phyloP scores from a whole-genome alignment of 92 coral and sea anemone genomes.

The Heteractis magnifica region DNA sequence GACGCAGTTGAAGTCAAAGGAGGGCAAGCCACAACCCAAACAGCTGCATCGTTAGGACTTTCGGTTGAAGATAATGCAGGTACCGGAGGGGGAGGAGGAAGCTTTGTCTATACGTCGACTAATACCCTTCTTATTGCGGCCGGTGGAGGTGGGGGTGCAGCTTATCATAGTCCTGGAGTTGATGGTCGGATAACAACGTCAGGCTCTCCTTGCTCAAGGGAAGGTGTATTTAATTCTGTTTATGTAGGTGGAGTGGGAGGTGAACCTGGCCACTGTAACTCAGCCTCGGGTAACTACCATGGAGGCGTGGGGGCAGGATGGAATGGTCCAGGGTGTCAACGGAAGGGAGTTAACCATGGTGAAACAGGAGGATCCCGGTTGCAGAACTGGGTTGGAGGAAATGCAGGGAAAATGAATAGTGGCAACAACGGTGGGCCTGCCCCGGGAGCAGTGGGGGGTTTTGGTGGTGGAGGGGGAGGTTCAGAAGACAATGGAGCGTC shows the following conservation, averaged over 20 bases:
- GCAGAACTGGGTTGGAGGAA: slow-evolving; percentile 70
- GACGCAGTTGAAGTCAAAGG: slow-evolving; percentile 59
- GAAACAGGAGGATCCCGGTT: slow-evolving; percentile 66
- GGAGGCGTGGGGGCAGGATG: slow-evolving; percentile 81
- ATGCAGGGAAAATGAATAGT: slow-evolving; percentile 68
- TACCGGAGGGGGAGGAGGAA: slow-evolving; percentile 81
- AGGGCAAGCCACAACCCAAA: slow-evolving; percentile 28
- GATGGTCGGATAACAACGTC: slow-evolving; percentile 47
- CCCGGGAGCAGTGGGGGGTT: slow-evolving; percentile 80
- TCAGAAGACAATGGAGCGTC: slow-evolving; percentile 66
- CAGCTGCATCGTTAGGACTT: slow-evolving; percentile 52
- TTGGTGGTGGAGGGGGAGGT: slow-evolving; percentile 81
- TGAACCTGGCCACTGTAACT: slow-evolving; percentile 61
- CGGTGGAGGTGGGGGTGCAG: slow-evolving; percentile 83
- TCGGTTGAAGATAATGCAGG: slow-evolving; percentile 70
- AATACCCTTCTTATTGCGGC: slow-evolving; percentile 54
- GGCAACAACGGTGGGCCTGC: slow-evolving; percentile 71
- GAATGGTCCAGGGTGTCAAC: slow-evolving; percentile 45
- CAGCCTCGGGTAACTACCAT: slow-evolving; percentile 24
- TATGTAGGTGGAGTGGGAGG: slow-evolving; percentile 54
- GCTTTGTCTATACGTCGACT: slow-evolving; percentile 56
- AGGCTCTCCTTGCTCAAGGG: slow-evolving; percentile 50
- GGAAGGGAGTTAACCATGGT: slow-evolving; percentile 23
- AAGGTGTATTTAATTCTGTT: background rate
- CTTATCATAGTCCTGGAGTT: slow-evolving; percentile 54